Conservation (phyloP, 1,140 invertebrate species). For the Phymastichus coffea region DNA sequence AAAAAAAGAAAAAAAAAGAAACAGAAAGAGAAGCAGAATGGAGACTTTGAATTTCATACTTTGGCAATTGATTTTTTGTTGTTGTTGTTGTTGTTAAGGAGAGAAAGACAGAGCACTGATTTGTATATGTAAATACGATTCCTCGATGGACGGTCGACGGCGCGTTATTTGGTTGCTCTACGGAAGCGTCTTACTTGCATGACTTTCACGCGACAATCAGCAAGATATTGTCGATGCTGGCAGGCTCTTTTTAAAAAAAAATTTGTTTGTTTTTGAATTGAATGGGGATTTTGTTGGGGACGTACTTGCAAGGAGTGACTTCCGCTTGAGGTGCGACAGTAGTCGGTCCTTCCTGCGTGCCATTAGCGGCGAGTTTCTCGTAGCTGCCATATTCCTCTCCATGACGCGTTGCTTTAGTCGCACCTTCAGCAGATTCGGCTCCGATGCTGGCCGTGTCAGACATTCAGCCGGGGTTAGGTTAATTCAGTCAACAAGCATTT, state of each 20-base stretch:
- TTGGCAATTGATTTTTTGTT: too few species aligned
- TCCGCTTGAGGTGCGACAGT: constrained; percentile 74
- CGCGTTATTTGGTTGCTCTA: too few species aligned
- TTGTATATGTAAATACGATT: too few species aligned
- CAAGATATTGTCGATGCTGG: too few species aligned
- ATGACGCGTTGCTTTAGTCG: constrained; percentile 94
- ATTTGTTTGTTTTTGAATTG: constrained; percentile 7
- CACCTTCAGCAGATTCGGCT: constrained; percentile 96
- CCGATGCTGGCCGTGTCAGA: constrained; percentile 81
- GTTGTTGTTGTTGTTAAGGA: too few species aligned
- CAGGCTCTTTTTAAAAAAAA: too few species aligned
- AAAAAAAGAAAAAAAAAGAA: too few species aligned
- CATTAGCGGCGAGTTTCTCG: constrained; percentile 76
- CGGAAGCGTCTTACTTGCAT: too few species aligned
- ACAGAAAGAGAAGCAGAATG: too few species aligned
- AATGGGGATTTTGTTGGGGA: constrained; percentile 42
- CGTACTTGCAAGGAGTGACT: constrained; percentile 78
- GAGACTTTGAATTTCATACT: too few species aligned
- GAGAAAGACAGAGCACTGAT: too few species aligned
- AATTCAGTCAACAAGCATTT: constrained; percentile 26
- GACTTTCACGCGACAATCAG: too few species aligned
- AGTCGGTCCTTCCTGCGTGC: constrained; percentile 78
- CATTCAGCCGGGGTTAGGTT: constrained; percentile 52
- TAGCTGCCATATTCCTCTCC: constrained; percentile 70
- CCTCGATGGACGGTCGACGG: constrained; percentile 8